Conservation (phyloP, 2,797 vertebrate species). For the Sparus aurata region DNA sequence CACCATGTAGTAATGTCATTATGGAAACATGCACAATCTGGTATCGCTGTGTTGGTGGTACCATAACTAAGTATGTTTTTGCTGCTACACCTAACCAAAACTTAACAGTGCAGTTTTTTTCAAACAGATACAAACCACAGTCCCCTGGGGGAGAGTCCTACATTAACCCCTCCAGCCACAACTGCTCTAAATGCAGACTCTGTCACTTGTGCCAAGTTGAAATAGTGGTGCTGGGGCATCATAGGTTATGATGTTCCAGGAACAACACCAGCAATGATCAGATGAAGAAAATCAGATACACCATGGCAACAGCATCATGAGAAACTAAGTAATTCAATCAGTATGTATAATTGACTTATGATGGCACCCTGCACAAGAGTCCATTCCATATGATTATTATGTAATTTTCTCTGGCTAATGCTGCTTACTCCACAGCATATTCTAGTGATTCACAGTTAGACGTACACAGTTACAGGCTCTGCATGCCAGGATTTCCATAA, state of each 20-base stretch:
- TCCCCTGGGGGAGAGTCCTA: too few relatives aligned
- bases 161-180: too few relatives aligned
- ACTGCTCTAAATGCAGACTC: too few relatives aligned
- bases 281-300: background rate
- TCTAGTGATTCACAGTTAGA: conserved; percentile 38
- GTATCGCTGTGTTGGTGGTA: too few relatives aligned
- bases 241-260: too few relatives aligned
- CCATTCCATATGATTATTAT: conserved; percentile 39
- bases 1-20: background rate
- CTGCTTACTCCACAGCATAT: conserved; percentile 30
- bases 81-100: too few relatives aligned
- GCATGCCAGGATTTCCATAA: conserved; percentile 24
- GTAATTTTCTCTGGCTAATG: conserved; percentile 32
- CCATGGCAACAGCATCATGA: background rate
- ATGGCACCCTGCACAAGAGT: conserved; percentile 4
- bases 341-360: conserved; percentile 29
- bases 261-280: too few relatives aligned
- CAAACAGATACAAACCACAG: too few relatives aligned
- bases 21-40: background rate
- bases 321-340: background rate
- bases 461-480: background rate
- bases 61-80: too few relatives aligned
- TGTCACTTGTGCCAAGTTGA: too few relatives aligned
- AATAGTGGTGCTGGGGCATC: too few relatives aligned
- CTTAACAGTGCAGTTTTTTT: too few relatives aligned